Evolutionary conservation across 2,113 vertebrate species (phyloP).

Genomic region (Aleadryas rufinucha): DNA sequence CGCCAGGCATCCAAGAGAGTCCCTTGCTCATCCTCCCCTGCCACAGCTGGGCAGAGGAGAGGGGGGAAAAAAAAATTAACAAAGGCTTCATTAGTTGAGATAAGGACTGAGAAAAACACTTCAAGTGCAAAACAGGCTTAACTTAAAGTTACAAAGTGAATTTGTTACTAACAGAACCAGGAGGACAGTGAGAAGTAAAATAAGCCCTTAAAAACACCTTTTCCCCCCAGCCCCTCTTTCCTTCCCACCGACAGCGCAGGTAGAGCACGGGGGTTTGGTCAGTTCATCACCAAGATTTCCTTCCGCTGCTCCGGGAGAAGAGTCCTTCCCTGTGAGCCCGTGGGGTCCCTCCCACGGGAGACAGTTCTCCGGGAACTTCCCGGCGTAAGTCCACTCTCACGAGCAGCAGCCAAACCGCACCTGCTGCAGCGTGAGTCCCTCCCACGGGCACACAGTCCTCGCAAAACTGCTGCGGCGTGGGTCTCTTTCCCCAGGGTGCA

Average conservation of each 20-base stretch:
- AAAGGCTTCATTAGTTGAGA: not conserved
- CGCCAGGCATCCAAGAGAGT: not conserved
- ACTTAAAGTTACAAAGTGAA: not conserved
- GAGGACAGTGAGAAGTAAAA: not conserved
- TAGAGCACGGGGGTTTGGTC: not conserved
- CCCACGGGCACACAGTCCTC: too few species aligned
- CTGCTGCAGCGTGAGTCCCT: too few species aligned
- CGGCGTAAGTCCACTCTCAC: not conserved
- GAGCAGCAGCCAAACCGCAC: not conserved
- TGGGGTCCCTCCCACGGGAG: not conserved
- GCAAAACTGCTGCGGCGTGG: too few species aligned
- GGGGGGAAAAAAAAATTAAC: not conserved
- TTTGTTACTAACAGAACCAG: not conserved
- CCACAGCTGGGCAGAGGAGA: not conserved
- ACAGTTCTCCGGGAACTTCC: not conserved
- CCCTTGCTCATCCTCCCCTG: not conserved
- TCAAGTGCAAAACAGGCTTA: not conserved
- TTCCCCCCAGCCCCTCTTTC: not conserved
- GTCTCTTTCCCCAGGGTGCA: too few species aligned
- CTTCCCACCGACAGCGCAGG: not conserved
- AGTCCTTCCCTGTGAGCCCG: not conserved
- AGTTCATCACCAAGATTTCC: accelerated
- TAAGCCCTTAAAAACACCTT: not conserved
- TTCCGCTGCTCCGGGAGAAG: too few species aligned
- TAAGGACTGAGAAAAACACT: not conserved